These are phyloP conservation scores for Alectoris magna DNA, from an alignment of 2,797 vertebrate species.

Conservation along the genomic window DNA sequence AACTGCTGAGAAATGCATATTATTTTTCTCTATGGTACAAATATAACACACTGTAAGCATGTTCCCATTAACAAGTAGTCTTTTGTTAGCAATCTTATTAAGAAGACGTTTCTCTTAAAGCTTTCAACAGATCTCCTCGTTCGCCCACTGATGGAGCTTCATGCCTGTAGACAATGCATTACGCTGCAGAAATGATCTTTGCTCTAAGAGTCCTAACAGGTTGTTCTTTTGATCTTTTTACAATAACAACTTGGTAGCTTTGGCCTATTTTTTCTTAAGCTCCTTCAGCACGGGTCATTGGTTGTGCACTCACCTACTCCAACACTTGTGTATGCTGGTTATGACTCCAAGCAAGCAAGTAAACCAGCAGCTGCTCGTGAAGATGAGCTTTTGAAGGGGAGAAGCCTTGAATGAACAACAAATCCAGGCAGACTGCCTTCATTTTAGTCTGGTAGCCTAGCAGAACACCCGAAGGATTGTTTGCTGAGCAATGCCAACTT, in stretches of 20 bases:
- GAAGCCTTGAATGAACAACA: neutral
- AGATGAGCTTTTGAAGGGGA: neutral
- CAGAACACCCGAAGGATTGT: neutral
- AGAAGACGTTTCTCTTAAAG: neutral
- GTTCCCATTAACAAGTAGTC: neutral
- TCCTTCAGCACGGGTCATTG: neutral
- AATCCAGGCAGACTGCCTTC: neutral
- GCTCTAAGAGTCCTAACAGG: neutral
- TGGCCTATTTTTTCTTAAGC: neutral
- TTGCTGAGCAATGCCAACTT: neutral
- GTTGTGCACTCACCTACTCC: neutral
- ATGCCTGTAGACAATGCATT: neutral
- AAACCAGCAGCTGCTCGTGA: neutral
- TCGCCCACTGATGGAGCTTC: neutral
- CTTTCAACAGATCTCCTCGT: neutral
- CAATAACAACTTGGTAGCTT: neutral
- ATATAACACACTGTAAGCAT: constrained; percentile 4
- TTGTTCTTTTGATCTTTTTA: neutral
- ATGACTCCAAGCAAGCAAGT: neutral
- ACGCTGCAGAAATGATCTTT: neutral
- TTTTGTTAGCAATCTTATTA: constrained; percentile 10
- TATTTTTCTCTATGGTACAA: neutral
- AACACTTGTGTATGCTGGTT: neutral
- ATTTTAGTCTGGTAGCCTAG: neutral
- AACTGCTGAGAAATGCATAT: neutral